phyloP scores from a whole-genome alignment of 2,113 vertebrate genomes.

The Varanus komodoensis region DNA sequence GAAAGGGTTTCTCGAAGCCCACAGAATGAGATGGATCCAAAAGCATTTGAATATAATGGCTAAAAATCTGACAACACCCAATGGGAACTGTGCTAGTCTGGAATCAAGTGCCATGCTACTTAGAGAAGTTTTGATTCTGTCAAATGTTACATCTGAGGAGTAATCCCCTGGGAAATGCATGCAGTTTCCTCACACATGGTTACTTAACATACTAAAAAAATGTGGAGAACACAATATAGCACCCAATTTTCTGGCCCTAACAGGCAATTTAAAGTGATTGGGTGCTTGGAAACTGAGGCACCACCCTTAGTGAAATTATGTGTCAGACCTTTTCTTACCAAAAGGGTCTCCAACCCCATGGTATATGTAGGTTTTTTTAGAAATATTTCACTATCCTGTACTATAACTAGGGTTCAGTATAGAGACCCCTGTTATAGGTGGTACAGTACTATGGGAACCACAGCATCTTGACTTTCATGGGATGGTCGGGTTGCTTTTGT shows the following conservation, averaged over 20 bases:
- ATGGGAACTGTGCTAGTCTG: background rate
- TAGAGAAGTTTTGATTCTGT: background rate
- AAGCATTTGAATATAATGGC: background rate
- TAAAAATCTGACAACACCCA: background rate
- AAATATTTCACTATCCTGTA: background rate
- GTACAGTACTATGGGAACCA: background rate
- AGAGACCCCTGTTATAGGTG: background rate
- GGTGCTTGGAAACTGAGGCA: background rate
- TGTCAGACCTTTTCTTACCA: background rate
- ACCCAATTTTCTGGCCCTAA: background rate
- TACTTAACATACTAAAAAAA: background rate
- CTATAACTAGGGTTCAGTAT: background rate
- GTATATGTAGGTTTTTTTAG: background rate
- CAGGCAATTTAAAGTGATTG: background rate
- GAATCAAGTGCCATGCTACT: background rate
- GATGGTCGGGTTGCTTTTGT: background rate
- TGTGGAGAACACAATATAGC: background rate
- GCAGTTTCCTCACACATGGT: background rate
- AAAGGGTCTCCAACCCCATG: background rate
- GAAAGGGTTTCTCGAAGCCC: background rate
- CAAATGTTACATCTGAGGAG: background rate
- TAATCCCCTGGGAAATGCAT: background rate
- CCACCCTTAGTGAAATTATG: background rate
- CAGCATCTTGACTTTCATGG: background rate
- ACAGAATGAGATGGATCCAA: background rate